Evolutionary conservation across 1,140 invertebrate genomes (phyloP).

Genomic region (Rhyacophila brunnea): DNA sequence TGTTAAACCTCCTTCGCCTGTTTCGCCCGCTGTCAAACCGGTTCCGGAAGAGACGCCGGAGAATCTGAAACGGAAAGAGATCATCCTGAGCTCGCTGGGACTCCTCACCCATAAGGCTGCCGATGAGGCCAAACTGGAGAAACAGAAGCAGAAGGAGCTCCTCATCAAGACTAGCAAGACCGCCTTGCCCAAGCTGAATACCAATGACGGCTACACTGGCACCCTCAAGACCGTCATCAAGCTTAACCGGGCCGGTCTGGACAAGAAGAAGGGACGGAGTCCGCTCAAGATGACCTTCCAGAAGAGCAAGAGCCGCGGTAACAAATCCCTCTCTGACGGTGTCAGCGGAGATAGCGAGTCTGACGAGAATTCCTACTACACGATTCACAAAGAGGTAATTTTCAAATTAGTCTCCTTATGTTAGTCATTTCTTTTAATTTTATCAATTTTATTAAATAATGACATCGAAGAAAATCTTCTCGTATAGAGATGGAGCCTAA

Average conservation of each 20-base stretch:
- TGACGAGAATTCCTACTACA: conserved; percentile 68
- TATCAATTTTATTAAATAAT: too few relatives aligned
- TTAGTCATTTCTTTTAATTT: too few relatives aligned
- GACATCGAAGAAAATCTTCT: too few relatives aligned
- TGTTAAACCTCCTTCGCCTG: not conserved
- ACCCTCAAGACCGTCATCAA: conserved; percentile 79
- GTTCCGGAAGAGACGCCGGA: conserved; percentile 54
- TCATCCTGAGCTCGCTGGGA: conserved; percentile 63
- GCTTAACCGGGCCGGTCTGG: conserved; percentile 51
- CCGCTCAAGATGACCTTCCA: conserved; percentile 79
- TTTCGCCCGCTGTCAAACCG: not conserved
- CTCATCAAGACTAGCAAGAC: conserved; percentile 57
- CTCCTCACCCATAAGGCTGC: conserved; percentile 63
- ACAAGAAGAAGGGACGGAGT: conserved; percentile 63
- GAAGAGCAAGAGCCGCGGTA: conserved; percentile 64
- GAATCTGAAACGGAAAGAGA: conserved; percentile 60
- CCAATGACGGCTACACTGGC: conserved; percentile 62
- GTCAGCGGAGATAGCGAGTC: conserved; percentile 50
- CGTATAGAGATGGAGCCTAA: too few relatives aligned
- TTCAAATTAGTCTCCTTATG: too few relatives aligned
- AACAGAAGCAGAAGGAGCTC: conserved; percentile 58
- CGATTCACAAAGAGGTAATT: conserved; percentile 71
- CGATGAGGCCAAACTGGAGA: conserved; percentile 56
- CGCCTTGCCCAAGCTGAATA: conserved; percentile 45
- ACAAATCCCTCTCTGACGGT: conserved; percentile 51